Conservation (phyloP, 2,797 vertebrate genomes). For the Cheirogaleus major region DNA sequence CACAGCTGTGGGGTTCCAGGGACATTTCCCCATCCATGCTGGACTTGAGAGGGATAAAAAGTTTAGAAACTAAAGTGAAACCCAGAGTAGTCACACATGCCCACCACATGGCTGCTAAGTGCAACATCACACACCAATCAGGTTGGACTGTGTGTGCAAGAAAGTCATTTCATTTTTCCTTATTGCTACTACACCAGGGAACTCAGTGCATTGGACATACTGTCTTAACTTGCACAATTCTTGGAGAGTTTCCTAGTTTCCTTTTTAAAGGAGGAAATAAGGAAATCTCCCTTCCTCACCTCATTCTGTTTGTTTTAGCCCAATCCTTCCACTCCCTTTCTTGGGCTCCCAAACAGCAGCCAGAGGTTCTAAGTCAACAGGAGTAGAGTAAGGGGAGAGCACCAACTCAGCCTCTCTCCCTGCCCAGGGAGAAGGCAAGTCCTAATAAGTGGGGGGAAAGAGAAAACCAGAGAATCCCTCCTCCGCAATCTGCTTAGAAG, state of each 20-base stretch:
- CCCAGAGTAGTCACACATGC: constrained; percentile 84
- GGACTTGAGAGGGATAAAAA: constrained; percentile 83
- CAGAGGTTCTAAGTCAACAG: constrained; percentile 71
- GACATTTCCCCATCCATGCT: constrained; percentile 85
- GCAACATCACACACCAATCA: constrained; percentile 84
- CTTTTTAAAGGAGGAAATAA: constrained; percentile 72
- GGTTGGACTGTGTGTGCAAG: constrained; percentile 77
- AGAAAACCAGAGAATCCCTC: constrained; percentile 62
- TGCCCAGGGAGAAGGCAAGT: constrained; percentile 75
- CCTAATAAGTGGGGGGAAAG: constrained; percentile 54
- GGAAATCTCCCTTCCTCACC: constrained; percentile 60
- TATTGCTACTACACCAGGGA: constrained; percentile 88
- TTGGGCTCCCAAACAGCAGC: constrained; percentile 72
- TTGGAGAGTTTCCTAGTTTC: constrained; percentile 80
- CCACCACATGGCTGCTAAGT: constrained; percentile 86
- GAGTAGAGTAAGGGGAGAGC: constrained; percentile 73
- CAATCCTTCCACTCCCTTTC: constrained; percentile 61
- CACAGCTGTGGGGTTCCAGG: constrained; percentile 79
- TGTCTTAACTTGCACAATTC: constrained; percentile 77
- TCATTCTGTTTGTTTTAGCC: constrained; percentile 61
- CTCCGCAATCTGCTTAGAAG: constrained; percentile 69
- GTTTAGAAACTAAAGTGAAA: constrained; percentile 85
- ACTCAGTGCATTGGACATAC: constrained; percentile 79
- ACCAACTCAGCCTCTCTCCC: constrained; percentile 77
- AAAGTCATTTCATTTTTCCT: constrained; percentile 83